Evolutionary conservation across 2,113 vertebrate species (phyloP), one percentile per base, ranked within the genome.

Genomic region (Eurystomus gularis): DNA sequence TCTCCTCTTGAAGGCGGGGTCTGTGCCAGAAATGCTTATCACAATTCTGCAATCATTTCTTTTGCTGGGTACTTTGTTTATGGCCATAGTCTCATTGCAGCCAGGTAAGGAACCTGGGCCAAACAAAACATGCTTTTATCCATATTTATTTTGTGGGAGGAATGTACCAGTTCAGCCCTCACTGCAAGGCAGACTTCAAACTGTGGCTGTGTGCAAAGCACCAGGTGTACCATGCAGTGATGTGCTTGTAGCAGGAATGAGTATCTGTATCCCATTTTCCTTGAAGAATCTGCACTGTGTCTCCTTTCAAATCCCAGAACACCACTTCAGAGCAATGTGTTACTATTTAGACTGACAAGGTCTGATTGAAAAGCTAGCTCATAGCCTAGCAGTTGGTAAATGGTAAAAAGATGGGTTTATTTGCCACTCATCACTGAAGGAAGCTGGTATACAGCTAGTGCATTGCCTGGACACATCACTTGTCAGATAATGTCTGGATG

Each of bases 361-460:
- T 68, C 88, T 90, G 86, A 75, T 40, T 79, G 90, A 92, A 95
- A 96, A 93, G 82, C 37, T 79, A 79, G 72, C 72, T 94, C 60
- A 26, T 29, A 73, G 79, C 92, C 90, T 88, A 49, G 90, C 93
- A 90, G 93, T 24, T 83, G 94, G 93, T 92, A 88, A 94, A 86
- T 81, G 82, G 88, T 40, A n/a, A 26, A 66, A 87, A 76, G n/a
- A 78, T 24, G 7, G 82, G 58, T 90, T 85, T 92, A 78, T 93
- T 71, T 86, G 71, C 79, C 60, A 37, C 68, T 88, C 88, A 37
- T 82, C 68, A 37, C 29, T 0, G 0, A 49, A 44, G n/a, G 48
- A 92, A 90, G 65, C 7, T 1, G 13, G 62, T 19, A 8, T 37
- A 16, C 69, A 58, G 81, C 4, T 40, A 60, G 52, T 6, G 52